phyloP scores from a whole-genome alignment of 2,113 vertebrate genomes.

The Crocuta crocuta region DNA sequence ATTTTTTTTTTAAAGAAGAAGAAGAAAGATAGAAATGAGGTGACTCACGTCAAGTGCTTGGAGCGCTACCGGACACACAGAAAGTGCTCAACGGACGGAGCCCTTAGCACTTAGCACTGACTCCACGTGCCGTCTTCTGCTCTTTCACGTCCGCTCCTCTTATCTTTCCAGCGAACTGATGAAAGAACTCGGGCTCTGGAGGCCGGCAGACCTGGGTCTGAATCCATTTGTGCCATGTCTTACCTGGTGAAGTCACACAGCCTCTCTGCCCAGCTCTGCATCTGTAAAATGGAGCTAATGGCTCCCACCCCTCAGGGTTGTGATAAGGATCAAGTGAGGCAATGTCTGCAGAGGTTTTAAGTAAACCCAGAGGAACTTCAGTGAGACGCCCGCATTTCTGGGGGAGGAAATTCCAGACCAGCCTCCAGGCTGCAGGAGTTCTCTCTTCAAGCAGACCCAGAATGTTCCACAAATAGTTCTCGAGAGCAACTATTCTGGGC shows the following conservation, averaged over 20 bases:
- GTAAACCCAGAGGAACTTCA: background rate
- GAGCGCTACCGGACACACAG: background rate
- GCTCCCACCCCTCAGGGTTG: background rate
- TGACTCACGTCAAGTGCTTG: background rate
- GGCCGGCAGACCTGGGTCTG: background rate
- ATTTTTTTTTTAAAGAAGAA: no score
- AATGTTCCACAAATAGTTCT: background rate
- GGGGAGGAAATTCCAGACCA: background rate
- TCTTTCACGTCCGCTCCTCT: background rate
- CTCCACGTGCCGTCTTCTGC: accelerated
- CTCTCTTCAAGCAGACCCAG: background rate
- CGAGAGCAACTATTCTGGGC: background rate
- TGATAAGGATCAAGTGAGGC: background rate
- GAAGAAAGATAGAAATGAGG: no score
- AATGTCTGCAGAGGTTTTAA: background rate
- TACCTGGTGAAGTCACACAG: background rate
- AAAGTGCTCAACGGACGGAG: background rate
- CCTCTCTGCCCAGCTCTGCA: background rate
- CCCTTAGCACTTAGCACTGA: no score
- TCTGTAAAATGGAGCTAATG: conserved; percentile 24
- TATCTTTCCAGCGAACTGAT: background rate
- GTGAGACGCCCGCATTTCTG: background rate
- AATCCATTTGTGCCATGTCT: background rate
- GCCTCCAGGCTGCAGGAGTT: background rate
- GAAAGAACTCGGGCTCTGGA: background rate